Evolutionary conservation across 1,140 invertebrate species (phyloP).

Genomic region (Micrasema longulum): DNA sequence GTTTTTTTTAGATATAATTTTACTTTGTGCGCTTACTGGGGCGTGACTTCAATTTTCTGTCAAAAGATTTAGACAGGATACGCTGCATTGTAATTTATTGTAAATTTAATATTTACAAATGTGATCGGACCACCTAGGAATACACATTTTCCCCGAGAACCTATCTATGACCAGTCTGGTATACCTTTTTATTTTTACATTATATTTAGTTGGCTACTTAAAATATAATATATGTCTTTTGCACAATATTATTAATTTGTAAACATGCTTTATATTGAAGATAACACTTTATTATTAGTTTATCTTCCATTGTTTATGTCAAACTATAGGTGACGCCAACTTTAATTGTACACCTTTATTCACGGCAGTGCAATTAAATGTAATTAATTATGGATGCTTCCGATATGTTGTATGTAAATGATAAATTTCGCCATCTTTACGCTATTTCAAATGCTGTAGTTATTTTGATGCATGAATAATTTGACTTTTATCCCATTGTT

Average conservation of each 20-base stretch:
- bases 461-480: too few relatives aligned
- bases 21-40: slow-evolving; percentile 41
- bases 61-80: slow-evolving; percentile 27
- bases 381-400: slow-evolving; percentile 20
- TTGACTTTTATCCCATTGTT: too few relatives aligned
- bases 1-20: slow-evolving; percentile 45
- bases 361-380: slow-evolving; percentile 14
- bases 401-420: background rate
- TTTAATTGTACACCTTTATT: slow-evolving; percentile 21
- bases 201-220: slow-evolving; percentile 12
- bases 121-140: slow-evolving; percentile 33
- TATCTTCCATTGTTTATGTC: slow-evolving; percentile 5
- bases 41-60: slow-evolving; percentile 45
- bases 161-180: slow-evolving; percentile 47
- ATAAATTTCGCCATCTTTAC: too few relatives aligned
- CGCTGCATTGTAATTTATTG: slow-evolving; percentile 28
- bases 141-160: slow-evolving; percentile 28
- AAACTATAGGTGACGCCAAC: slow-evolving; percentile 8
- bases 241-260: background rate
- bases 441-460: too few relatives aligned
- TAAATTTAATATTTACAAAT: slow-evolving; percentile 27
- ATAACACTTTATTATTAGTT: background rate
- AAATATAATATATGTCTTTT: slow-evolving; percentile 11
- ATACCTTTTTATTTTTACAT: slow-evolving; percentile 8
- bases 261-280: slow-evolving; percentile 1